Evolutionary conservation across 2,797 vertebrate genomes (phyloP), one percentile per base, ranked within the genome.

Genomic region (Tamandua tetradactyla): DNA sequence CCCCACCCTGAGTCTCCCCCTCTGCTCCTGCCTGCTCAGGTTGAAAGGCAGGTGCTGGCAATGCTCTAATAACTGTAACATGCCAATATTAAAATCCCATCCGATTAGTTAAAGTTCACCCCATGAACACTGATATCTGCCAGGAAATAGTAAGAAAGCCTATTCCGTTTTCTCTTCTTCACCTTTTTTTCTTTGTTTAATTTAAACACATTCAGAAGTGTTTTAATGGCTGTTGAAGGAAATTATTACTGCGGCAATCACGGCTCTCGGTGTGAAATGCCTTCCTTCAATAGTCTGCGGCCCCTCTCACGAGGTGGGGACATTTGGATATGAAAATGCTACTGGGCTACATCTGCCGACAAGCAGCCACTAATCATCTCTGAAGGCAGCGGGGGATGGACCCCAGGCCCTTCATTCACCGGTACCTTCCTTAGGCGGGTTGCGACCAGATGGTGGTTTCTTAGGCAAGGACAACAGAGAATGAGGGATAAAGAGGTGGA

Each of bases 171-270:
- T 37, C 20, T 5, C 69, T 69, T 93, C 96, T 96, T 96, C 52
- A 55, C 94, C 94, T 82, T 93, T 62, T 55, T 55, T 91, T 89
- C 71, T 93, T 94, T 84, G 93, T 82, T 80, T n/a, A n/a, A n/a
- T n/a, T 81, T 86, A 87, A 15, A 91, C 76, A 85, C 82, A 95
- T 95, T 96, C 97, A 91, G 91, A 98, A 98, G 97, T 96, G 88
- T 97, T 97, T 98, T 97, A 98, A 98, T 97, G 94, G 96, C 89
- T 98, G 96, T 97, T 98, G 97, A 97, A 97, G 97, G 95, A 96
- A 98, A 98, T 98, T 97, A 98, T 95, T 98, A 95, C 95, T 42
- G 64, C 44, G 89, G 98, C 97, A 98, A 98, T 98, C 98, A 98
- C 97, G 68, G 94, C 75, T 97, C 98, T 98, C 98, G 97, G 98